Conservation (phyloP, 2,113 vertebrate species). For the Tachysurus vachellii region DNA sequence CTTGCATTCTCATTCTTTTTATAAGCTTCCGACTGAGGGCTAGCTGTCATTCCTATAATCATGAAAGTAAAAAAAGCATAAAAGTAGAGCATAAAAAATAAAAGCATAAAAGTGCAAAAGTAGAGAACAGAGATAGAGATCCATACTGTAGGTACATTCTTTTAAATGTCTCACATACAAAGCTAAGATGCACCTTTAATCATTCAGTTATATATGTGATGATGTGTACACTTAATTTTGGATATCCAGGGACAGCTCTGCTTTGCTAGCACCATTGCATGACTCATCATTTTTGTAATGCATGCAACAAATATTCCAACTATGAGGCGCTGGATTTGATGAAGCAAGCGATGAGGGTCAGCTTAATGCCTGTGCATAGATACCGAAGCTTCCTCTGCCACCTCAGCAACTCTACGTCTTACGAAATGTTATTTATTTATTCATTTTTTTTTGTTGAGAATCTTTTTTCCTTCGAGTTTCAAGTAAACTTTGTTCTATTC, state of each 20-base stretch:
- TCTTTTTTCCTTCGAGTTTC: not conserved
- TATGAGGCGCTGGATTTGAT: not conserved
- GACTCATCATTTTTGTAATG: not conserved
- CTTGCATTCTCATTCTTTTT: constrained; percentile 15
- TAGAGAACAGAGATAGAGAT: no score
- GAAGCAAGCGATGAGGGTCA: not conserved
- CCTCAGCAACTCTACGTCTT: not conserved
- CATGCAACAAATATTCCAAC: not conserved
- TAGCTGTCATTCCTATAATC: constrained; percentile 20
- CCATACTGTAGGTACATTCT: no score
- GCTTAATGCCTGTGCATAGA: not conserved
- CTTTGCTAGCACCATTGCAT: not conserved
- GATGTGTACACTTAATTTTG: not conserved
- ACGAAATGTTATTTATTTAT: not conserved
- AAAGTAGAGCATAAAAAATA: constrained; percentile 11
- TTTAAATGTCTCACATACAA: not conserved
- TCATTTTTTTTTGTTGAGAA: not conserved
- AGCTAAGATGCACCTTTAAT: not conserved
- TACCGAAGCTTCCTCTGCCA: not conserved
- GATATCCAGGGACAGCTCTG: not conserved
- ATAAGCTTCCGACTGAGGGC: not conserved
- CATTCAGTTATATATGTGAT: not conserved
- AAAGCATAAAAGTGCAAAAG: not conserved
- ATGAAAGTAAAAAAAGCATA: constrained; percentile 12
- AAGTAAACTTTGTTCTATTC: not conserved